These are phyloP conservation scores for Babyrousa celebensis DNA, from an alignment of 2,797 vertebrate genomes.

Conservation along the genomic window DNA sequence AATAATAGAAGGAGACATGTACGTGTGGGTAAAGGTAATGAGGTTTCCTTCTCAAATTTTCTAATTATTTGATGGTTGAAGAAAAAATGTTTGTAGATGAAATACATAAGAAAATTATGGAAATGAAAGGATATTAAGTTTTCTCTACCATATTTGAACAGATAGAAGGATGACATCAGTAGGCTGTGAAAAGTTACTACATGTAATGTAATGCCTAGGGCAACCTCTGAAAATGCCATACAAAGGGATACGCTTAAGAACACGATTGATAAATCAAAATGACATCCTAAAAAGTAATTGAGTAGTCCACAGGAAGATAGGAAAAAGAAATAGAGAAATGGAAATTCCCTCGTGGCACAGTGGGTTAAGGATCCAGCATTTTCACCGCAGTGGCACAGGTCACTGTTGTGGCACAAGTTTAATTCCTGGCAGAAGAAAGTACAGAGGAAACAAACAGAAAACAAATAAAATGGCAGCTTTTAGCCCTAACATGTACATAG, in stretches of 20 bases:
- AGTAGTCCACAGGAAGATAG: background rate
- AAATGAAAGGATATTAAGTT: background rate
- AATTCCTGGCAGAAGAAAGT: too few relatives aligned
- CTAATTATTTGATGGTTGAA: slow-evolving; percentile 21
- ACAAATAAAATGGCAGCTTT: background rate
- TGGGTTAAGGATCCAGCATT: too few relatives aligned
- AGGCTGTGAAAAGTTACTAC: background rate
- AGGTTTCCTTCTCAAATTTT: background rate
- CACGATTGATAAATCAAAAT: slow-evolving; percentile 8
- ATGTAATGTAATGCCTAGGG: background rate
- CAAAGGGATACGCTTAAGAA: slow-evolving; percentile 20
- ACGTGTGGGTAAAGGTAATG: background rate
- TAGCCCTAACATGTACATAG: background rate
- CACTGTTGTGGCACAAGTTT: too few relatives aligned
- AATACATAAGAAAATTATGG: background rate
- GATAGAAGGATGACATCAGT: background rate
- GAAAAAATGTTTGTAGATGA: background rate
- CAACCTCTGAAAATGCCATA: background rate
- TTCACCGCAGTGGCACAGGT: too few relatives aligned
- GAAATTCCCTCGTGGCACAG: too few relatives aligned
- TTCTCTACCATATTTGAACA: background rate
- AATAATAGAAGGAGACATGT: background rate
- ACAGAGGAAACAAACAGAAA: background rate
- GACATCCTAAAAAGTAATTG: background rate
- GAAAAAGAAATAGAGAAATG: slow-evolving; percentile 53